Evolutionary conservation across 1,140 invertebrate genomes (phyloP).

Genomic region (Bemisia tabaci): DNA sequence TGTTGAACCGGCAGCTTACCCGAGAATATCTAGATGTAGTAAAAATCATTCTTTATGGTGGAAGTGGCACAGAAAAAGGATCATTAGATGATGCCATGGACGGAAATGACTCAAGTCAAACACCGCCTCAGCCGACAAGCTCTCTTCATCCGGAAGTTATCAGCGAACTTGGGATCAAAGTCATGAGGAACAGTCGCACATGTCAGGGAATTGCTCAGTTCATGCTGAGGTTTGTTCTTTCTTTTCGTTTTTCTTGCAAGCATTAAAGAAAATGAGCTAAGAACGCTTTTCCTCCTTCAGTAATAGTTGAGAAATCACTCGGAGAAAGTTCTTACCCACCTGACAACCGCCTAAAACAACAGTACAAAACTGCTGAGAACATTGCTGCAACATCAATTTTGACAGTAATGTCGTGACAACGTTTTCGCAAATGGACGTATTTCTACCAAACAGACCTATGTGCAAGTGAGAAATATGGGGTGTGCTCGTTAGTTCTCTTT

Average conservation of each 20-base stretch:
- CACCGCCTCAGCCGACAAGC: slow-evolving; percentile 38
- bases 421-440: no score
- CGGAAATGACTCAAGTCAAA: slow-evolving; percentile 41
- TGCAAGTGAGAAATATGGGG: no score
- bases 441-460: no score
- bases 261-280: no score
- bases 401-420: no score
- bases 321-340: no score
- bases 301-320: no score
- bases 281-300: no score
- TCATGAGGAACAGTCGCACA: slow-evolving; percentile 47
- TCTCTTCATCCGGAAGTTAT: slow-evolving; percentile 41
- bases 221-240: slow-evolving; percentile 38
- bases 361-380: no score
- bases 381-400: no score
- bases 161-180: slow-evolving; percentile 53
- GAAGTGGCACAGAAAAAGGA: slow-evolving; percentile 22
- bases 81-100: slow-evolving; percentile 38
- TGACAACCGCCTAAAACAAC: no score
- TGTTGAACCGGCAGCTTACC: slow-evolving; percentile 70
- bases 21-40: slow-evolving; percentile 74
- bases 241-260: slow-evolving; percentile 8
- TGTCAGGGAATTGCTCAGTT: slow-evolving; percentile 47
- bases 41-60: slow-evolving; percentile 47
- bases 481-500: no score